Evolutionary conservation across 2,797 vertebrate genomes (phyloP), one percentile per base, ranked within the genome.

Genomic region (Labeo calbasu): DNA sequence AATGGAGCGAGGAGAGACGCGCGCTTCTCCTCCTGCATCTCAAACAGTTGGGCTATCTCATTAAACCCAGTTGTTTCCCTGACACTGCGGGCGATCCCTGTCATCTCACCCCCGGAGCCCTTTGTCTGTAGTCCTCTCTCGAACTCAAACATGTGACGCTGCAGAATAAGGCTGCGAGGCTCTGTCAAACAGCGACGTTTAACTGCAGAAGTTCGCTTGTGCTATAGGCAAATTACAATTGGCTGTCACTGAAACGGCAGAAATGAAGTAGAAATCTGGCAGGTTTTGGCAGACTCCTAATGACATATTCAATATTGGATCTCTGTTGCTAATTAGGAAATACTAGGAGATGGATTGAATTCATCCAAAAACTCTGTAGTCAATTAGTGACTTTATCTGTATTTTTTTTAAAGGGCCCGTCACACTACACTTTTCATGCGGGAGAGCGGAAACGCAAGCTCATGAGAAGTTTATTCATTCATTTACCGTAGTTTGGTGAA

Each of bases 31-130:
- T 32, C 43, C 53, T 61, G 76, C 76, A 84, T 84, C 15, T 84
- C 43, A 84, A 84, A 71, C 55, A 65, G 66, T 65, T 48, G 40
- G 17, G 43, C 68, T 25, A 78, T 78, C 75, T 71, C 66, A 84
- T 78, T 84, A 84, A 78, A 84, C 17, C 25, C 75, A 17, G 65
- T 70, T 78, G 76, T 84, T 84, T 84, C 53, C 55, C 76, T 53
- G 76, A 77, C 32, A 77, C 63, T 57, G 40, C 23, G 14, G 50
- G 17, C 23, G 23, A 79, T 77, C 23, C 32, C 32, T 57, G 72
- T 83, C 72, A 68, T 70, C 36, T 83, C 63, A 84, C 40, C 40
- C 28, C 73, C 50, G 63, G n/a, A 77, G 23, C 51, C 75, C 65
- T 72, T 21, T 19, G 71, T 87, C 83, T 63, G 32, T 46, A 55